Evolutionary conservation across 2,888 invertebrate species (phyloP).

Genomic region (Ceriagrion tenellum): DNA sequence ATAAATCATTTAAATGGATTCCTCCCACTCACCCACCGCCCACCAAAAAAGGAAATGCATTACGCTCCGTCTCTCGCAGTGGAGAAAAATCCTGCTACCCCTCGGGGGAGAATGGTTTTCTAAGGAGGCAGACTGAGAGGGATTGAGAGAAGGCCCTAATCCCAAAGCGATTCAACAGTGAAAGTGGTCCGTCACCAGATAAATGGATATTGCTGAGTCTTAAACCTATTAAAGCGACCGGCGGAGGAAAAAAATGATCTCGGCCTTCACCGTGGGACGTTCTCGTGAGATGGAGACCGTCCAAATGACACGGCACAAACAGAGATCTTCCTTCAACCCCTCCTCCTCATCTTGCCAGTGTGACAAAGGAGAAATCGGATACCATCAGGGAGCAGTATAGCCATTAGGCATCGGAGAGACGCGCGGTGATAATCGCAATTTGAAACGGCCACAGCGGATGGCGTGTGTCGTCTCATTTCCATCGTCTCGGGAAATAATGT

Average conservation of each 20-base stretch:
- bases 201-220: neutral
- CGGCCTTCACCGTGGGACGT: neutral
- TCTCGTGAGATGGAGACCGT: neutral
- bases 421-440: neutral
- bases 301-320: conserved; percentile 31
- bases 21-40: too few species aligned
- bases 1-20: neutral
- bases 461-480: neutral
- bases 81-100: neutral
- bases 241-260: neutral
- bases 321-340: neutral
- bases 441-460: neutral
- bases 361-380: neutral
- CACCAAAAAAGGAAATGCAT: neutral
- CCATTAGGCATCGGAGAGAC: neutral
- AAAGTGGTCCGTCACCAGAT: conserved; percentile 16
- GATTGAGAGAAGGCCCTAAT: neutral
- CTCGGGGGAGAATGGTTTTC: neutral
- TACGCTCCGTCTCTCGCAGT: neutral
- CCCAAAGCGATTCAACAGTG: neutral
- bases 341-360: neutral
- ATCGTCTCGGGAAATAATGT: too few species aligned
- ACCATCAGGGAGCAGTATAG: neutral
- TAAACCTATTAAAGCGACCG: neutral
- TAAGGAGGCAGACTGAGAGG: neutral